Conservation (phyloP, 2,113 vertebrate genomes). For the Ahaetulla prasina region DNA sequence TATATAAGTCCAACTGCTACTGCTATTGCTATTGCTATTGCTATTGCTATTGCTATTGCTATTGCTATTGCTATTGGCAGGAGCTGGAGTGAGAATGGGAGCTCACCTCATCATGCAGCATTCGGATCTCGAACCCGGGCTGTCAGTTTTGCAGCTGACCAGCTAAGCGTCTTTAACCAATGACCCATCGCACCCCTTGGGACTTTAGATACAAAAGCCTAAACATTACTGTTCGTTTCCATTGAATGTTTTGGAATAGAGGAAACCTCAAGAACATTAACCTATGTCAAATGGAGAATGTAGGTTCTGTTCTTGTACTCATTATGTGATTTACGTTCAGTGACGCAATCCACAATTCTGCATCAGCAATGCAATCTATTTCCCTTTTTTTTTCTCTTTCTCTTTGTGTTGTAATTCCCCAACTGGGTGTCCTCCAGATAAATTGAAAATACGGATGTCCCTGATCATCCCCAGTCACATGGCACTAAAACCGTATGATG, state of each 20-base stretch:
- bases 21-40: no score
- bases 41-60: no score
- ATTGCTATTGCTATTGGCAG: no score
- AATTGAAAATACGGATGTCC: background rate
- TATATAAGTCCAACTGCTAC: no score
- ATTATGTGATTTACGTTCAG: background rate
- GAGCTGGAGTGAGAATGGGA: no score
- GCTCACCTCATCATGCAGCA: background rate
- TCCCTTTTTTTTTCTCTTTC: background rate
- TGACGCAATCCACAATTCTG: background rate
- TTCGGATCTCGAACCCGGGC: no score
- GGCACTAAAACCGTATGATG: background rate
- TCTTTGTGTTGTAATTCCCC: background rate
- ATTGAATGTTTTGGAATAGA: background rate
- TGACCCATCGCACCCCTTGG: background rate
- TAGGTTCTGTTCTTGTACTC: background rate
- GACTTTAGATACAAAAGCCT: background rate
- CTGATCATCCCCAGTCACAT: background rate
- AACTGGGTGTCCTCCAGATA: background rate
- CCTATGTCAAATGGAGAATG: background rate
- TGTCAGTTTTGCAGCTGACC: background rate
- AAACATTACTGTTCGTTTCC: background rate
- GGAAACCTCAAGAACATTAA: background rate
- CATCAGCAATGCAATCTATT: background rate
- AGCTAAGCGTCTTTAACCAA: background rate